Conservation (phyloP, 1,140 invertebrate species). For the Mycetomoellerius zeteki region DNA sequence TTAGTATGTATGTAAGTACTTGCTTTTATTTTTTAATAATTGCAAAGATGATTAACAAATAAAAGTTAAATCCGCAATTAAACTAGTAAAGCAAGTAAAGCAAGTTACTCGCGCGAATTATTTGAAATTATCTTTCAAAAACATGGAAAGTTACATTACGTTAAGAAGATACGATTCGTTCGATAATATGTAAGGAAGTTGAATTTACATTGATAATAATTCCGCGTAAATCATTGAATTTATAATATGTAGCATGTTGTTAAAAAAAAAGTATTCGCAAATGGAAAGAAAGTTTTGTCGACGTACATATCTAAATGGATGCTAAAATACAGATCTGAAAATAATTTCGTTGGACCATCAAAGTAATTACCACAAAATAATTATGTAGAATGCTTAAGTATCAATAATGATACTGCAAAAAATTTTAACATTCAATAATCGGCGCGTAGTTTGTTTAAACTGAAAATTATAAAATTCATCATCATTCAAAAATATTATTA, state of each 20-base stretch:
- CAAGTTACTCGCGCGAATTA: slow-evolving; percentile 27
- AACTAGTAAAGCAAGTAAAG: slow-evolving; percentile 16
- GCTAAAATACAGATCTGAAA: too few species aligned
- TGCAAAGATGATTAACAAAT: not conserved
- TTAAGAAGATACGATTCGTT: not conserved
- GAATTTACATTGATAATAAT: slow-evolving; percentile 9
- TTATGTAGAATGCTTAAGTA: too few species aligned
- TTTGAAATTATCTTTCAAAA: not conserved
- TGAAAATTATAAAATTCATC: too few species aligned
- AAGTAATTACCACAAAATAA: too few species aligned
- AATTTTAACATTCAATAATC: too few species aligned
- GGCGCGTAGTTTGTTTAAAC: too few species aligned
- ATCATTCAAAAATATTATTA: too few species aligned
- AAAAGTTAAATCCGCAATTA: slow-evolving; percentile 35
- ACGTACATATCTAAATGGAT: too few species aligned
- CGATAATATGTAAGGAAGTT: not conserved
- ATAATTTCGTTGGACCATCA: too few species aligned
- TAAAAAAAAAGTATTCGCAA: not conserved
- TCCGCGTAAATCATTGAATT: not conserved
- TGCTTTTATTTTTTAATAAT: not conserved
- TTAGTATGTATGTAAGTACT: not conserved
- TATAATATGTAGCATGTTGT: not conserved
- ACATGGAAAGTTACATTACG: not conserved
- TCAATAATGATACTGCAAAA: too few species aligned
- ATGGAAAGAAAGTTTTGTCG: too few species aligned